Conservation (phyloP, 2,797 vertebrate genomes). For the Poliocrania exsul region DNA sequence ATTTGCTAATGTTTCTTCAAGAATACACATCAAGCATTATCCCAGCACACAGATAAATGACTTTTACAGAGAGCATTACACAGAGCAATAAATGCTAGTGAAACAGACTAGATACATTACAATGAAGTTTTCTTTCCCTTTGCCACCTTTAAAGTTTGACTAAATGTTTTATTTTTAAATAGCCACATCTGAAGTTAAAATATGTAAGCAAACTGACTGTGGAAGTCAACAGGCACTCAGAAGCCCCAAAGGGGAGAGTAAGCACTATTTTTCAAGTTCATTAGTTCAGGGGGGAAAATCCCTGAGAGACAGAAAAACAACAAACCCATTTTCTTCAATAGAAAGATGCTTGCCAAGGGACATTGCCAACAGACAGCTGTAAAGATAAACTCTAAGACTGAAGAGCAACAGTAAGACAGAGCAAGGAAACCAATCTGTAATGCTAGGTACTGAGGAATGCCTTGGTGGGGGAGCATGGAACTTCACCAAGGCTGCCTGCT, state of each 20-base stretch:
- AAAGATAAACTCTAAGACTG: background rate
- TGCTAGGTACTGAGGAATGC: background rate
- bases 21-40: constrained; percentile 27
- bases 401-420: background rate
- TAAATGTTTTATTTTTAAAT: background rate
- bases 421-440: background rate
- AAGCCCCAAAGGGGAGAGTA: constrained; percentile 31
- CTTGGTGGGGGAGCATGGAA: background rate
- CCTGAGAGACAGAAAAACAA: constrained; percentile 25
- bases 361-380: background rate
- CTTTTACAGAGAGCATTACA: background rate
- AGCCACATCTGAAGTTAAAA: background rate
- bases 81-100: background rate
- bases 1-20: constrained; percentile 17
- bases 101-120: background rate
- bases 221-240: constrained; percentile 41
- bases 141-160: background rate
- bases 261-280: constrained; percentile 39
- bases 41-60: constrained; percentile 13
- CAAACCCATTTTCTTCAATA: background rate
- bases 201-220: background rate
- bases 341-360: constrained; percentile 1
- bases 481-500: background rate
- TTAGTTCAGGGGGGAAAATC: constrained; percentile 55
- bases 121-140: background rate